Base-by-base conservation (phyloP, 2,113 vertebrate species). In the Hemibagrus wyckioides region DNA sequence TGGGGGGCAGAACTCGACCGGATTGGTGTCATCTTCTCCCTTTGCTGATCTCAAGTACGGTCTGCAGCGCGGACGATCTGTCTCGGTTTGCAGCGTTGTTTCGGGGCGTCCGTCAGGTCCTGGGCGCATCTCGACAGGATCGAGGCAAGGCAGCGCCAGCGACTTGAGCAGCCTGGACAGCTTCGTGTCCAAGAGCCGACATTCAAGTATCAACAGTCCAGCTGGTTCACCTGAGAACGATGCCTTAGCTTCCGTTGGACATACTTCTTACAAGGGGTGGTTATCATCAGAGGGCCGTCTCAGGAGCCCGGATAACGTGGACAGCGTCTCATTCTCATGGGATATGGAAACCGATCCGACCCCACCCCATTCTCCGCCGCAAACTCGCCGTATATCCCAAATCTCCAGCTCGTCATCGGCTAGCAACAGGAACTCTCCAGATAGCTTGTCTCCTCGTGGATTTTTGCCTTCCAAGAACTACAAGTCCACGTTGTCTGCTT, bases 1-100 rank as follows among this genome's bases (percentile, higher is more conserved):
- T 50, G 6, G 19, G 69, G 77, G 79, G 61, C 90, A 89, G 33
- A 84, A 44, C 71, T 88, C 71, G 0, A 88, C 89, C 14, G 84
- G 84, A 0, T 90, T 89, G 28, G 69, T 28, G 2, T 50, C 90
- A 48, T 39, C 90, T 21, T 92, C 92, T 0, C 92, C 93, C 2
- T 94, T 92, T 85, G 94, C 94, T 52, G 94, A 95, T 88, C 90
- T 96, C 73, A 96, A 93, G 87, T 95, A 96, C 1, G 94, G 95
- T 33, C 93, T 96, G 85, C 91, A 92, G 67, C 92, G 90, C 10
- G 90, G 93, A 30, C 93, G 91, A 81, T 94, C 94, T 0, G 92
- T 93, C 88, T 96, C 94, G 56, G 95, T 96, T 6, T 94, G 91
- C 50, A 94, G 94, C 0, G 94, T 96, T 5, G 88, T 94, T n/a